Conservation (phyloP, 2,113 vertebrate species). For the Tragelaphus buxtoni region DNA sequence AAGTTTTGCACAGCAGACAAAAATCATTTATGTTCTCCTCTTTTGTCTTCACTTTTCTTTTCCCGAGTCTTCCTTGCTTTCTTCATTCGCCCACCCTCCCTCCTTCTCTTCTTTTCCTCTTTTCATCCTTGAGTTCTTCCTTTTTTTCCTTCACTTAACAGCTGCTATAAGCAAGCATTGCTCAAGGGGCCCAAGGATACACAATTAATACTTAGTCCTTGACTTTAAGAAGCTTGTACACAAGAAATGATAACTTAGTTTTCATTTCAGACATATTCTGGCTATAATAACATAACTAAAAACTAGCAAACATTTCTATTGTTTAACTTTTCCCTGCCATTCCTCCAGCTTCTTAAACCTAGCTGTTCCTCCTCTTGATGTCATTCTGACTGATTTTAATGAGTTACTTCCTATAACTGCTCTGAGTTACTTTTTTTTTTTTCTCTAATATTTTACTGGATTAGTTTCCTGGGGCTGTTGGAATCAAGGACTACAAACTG, state of each 20-base stretch:
- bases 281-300: background rate
- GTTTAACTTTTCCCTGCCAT: background rate
- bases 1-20: background rate
- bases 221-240: background rate
- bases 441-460: background rate
- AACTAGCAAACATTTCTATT: background rate
- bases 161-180: background rate
- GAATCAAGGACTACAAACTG: background rate
- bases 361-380: background rate
- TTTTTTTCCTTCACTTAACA: background rate
- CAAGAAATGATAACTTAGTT: background rate
- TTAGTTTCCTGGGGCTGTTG: background rate
- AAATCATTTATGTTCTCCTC: background rate
- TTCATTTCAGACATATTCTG: background rate
- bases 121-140: background rate
- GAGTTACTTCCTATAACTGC: background rate
- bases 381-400: background rate
- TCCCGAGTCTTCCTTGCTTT: background rate
- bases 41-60: background rate
- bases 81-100: rapidly evolving
- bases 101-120: background rate
- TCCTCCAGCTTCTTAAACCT: background rate
- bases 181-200: background rate
- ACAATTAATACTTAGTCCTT: background rate
- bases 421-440: background rate